Base-by-base conservation (phyloP, 2,888 invertebrate genomes). In the Microplitis manilae region DNA sequence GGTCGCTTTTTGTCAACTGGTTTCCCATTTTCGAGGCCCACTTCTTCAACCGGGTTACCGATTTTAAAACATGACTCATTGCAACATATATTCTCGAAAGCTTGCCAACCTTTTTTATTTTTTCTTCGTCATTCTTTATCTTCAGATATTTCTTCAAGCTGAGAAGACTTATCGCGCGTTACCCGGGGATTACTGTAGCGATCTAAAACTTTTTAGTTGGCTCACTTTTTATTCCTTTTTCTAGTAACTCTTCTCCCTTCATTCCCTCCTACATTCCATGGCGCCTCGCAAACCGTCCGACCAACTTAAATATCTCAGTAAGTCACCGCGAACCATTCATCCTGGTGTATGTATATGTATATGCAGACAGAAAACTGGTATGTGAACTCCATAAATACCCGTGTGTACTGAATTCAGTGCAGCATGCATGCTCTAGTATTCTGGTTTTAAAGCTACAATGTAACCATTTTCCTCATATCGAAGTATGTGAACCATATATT, bases 131-230 rank as follows among this genome's bases (percentile, higher is more conserved):
- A 59, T 59, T 59, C n/a, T 59, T 59, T 59, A 13, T 62, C 62
- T 15, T 13, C 38, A 9, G 38, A 30, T 80, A 81, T 79, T 81
- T 81, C 76, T 79, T 79, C 80, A 78, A 79, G 79, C 79, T 73
- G 76, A 61, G 77, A 78, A 81, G 84, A 87, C 85, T 87, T 87
- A 87, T 86, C 84, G 86, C 82, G 84, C 84, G 85, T 87, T 87
- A 87, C 84, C 80, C 82, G 78, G 71, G 85, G 86, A 87, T 87
- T 86, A 86, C 85, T 79, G 82, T 79, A 79, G 79, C 81, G 80
- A 80, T 78, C 79, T 65, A 68, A 73, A 78, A 75, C 81, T 83
- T 77, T 81, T 76, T 50, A 81, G 81, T 80, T 82, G 79, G 74
- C 79, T 78, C 78, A 76, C 41, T 73, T 65, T 20, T 73, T 61